Base-by-base conservation (phyloP, 1,140 invertebrate species). In the Ceratosolen fusciceps region DNA sequence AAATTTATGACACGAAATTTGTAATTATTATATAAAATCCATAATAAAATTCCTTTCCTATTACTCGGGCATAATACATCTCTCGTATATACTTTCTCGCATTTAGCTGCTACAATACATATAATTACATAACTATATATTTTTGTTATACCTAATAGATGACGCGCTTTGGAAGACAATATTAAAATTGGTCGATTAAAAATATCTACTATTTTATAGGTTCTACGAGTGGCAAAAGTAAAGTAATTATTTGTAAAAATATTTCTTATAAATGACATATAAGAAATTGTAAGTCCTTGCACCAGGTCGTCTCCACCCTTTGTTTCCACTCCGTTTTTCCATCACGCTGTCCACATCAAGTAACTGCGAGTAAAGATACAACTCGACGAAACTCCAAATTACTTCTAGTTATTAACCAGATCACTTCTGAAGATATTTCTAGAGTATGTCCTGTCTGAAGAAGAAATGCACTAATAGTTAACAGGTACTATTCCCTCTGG, bases 91-190 rank as follows among this genome's bases (percentile, higher is more conserved):
- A 77, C 34, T 60, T 31, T 24, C 49, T 70, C 37, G 24, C 16
- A 77, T 68, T 60, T 34, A 16, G n/a, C 56, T 52, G 12, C 21
- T 31, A 21, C 24, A 56, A 37, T 58, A 79, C 58, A 72, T 72
- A 77, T 58, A 77, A 71, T 29, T 1, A n/a, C 43, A 9, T 71
- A 21, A 43, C 58, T 49, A 60, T 70, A 60, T 54, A 34, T 34
- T 71, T 24, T 37, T 62, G 71, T n/a, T 12, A 73, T 79, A 79
- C 70, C 43, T 65, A 65, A 16, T 47, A 68, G 47, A 62, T 79
- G 56, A 43, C 71, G 43, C 68, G 52, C 78, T 65, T 68, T 73
- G 78, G 78, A 79, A 79, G 78, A 79, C 78, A 70, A 74, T 74
- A 67, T 79, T 54, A 62, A 21, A 14, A 14, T 68, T 74, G 24